Conservation (phyloP, 2,113 vertebrate species). For the Calypte anna region DNA sequence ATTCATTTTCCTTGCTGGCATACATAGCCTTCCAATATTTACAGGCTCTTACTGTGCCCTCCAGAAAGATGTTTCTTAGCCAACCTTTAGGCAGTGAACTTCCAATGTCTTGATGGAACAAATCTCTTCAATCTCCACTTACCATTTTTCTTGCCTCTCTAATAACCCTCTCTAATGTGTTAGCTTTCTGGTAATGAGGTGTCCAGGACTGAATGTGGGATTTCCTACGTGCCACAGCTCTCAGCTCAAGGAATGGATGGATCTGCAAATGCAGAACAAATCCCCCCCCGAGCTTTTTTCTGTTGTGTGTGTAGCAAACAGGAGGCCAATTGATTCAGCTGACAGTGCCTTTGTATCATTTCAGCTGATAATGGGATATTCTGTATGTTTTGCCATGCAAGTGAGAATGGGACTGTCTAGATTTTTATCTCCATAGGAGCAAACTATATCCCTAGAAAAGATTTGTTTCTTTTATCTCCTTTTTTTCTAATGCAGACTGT, state of each 20-base stretch:
- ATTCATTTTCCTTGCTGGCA: not conserved
- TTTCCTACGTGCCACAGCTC: not conserved
- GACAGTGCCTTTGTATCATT: not conserved
- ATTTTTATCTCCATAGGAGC: not conserved
- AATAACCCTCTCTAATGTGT: conserved; percentile 35
- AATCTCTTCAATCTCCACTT: conserved; percentile 19
- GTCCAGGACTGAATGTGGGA: not conserved
- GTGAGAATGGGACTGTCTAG: not conserved
- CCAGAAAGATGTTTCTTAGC: not conserved
- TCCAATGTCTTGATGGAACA: conserved; percentile 1
- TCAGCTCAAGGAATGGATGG: not conserved
- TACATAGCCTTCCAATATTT: not conserved
- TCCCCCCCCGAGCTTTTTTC: not conserved
- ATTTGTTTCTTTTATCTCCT: not conserved
- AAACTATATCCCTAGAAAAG: not conserved
- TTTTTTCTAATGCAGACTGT: not conserved
- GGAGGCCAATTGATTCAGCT: not conserved
- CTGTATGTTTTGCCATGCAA: not conserved
- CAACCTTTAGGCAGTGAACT: conserved; percentile 6
- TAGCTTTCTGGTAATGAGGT: conserved; percentile 55
- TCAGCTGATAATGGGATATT: not conserved
- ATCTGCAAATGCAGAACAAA: not conserved
- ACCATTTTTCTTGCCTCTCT: conserved; percentile 18
- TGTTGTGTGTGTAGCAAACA: not conserved
- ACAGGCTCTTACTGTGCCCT: not conserved